Conservation (phyloP, 2,888 invertebrate species). For the Coleophora deauratella region DNA sequence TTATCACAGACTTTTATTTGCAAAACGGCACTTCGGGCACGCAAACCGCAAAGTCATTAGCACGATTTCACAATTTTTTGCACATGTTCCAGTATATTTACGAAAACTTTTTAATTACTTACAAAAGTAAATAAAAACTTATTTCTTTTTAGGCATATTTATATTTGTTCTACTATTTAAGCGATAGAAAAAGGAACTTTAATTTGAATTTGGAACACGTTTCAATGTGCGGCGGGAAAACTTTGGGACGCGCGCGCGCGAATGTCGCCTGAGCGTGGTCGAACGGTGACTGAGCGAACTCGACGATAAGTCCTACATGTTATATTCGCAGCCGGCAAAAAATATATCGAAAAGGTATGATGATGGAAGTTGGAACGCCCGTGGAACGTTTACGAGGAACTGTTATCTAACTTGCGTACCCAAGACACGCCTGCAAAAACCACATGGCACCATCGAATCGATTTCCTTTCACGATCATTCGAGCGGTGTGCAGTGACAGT, state of each 20-base stretch:
- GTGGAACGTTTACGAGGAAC: conserved; percentile 42
- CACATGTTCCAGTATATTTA: conserved; percentile 34
- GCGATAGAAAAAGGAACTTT: conserved; percentile 27
- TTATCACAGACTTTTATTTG: conserved; percentile 57
- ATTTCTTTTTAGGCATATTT: conserved; percentile 57
- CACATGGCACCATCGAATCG: conserved; percentile 12
- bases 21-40: conserved; percentile 39
- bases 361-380: conserved; percentile 61
- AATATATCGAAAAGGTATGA: conserved; percentile 58
- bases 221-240: conserved; percentile 58
- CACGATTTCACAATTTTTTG: conserved; percentile 43
- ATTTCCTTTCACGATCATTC: conserved; percentile 14
- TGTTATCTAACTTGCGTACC: conserved; percentile 48
- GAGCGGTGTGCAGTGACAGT: too few species aligned
- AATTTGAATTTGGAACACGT: conserved; percentile 34
- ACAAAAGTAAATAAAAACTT: conserved; percentile 7
- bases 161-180: conserved; percentile 1
- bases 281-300: conserved; percentile 59
- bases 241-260: conserved; percentile 37
- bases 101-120: too few species aligned
- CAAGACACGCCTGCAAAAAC: conserved; percentile 16
- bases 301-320: conserved; percentile 52
- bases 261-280: conserved; percentile 50
- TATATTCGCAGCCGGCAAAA: conserved; percentile 65
- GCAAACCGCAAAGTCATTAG: conserved; percentile 41